A percentile compares a stretch with the other conserved stretches of the same genome.
phyloP scores from a whole-genome alignment of 2,113 vertebrate genomes.

The Phaethon lepturus region DNA sequence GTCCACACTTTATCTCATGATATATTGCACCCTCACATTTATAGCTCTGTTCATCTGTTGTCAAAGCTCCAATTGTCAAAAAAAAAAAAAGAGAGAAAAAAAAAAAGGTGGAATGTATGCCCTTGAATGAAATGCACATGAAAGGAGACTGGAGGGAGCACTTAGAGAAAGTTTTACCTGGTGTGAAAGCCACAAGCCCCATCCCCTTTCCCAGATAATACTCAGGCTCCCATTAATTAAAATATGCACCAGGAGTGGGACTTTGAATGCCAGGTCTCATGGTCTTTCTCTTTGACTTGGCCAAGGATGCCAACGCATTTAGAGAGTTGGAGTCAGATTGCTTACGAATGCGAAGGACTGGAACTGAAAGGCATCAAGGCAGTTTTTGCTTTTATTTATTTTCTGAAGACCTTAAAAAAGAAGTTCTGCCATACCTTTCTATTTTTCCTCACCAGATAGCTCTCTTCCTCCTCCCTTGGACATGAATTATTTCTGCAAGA shows the following conservation, averaged over 20 bases:
- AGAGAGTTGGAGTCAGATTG: constrained; percentile 44
- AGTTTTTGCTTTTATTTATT: constrained; percentile 32
- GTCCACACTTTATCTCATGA: constrained; percentile 66
- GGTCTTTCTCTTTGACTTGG: constrained; percentile 52
- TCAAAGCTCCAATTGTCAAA: constrained; percentile 42
- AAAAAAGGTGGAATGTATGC: constrained; percentile 25
- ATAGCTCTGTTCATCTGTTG: constrained; percentile 68
- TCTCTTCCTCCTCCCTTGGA: neutral
- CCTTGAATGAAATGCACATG: constrained; percentile 67
- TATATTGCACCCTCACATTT: constrained; percentile 70
- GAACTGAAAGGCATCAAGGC: constrained; percentile 42
- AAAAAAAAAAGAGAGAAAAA: neutral
- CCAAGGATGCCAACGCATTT: constrained; percentile 50
- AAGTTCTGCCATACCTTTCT: neutral
- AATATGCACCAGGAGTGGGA: constrained; percentile 8
- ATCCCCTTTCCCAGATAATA: constrained; percentile 45
- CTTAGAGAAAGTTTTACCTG: constrained; percentile 63
- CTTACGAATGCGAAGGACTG: constrained; percentile 55
- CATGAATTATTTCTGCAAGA: neutral
- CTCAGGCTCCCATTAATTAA: constrained; percentile 14
- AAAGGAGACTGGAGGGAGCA: constrained; percentile 31
- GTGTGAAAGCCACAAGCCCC: constrained; percentile 14
- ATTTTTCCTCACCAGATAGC: neutral
- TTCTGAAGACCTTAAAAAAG: constrained; percentile 12
- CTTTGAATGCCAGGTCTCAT: constrained; percentile 39